These are phyloP conservation scores for Drosophila bocki DNA, from an alignment of 1,140 invertebrate species.

Conservation along the genomic window DNA sequence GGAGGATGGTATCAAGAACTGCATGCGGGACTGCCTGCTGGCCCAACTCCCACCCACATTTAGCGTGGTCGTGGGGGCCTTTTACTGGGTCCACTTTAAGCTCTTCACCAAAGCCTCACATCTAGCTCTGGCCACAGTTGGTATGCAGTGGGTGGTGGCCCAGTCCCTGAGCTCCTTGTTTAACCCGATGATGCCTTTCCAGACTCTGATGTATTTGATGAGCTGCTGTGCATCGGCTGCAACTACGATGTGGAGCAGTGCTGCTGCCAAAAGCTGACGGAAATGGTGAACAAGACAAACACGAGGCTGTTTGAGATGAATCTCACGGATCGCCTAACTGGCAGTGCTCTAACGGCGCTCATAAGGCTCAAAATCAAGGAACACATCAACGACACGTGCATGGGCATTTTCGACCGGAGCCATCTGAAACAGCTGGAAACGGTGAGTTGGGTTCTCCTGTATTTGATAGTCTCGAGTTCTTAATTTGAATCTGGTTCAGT, in stretches of 20 bases:
- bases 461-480: background rate
- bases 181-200: conserved; percentile 12
- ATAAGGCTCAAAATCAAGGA: conserved; percentile 92
- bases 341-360: conserved; percentile 92
- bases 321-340: conserved; percentile 91
- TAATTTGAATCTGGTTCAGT: conserved; percentile 86
- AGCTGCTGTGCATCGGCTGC: conserved; percentile 89
- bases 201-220: conserved; percentile 87
- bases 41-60: conserved; percentile 90
- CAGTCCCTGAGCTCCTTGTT: too few species aligned
- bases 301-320: conserved; percentile 90
- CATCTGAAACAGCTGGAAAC: conserved; percentile 90
- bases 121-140: conserved; percentile 45
- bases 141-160: conserved; percentile 8
- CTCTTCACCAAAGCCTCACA: conserved; percentile 88
- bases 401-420: conserved; percentile 93
- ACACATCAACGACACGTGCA: conserved; percentile 92
- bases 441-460: conserved; percentile 83
- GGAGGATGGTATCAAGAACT: conserved; percentile 31
- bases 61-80: conserved; percentile 89
- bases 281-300: conserved; percentile 92
- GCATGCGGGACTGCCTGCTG: conserved; percentile 88
- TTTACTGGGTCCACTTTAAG: conserved; percentile 92
- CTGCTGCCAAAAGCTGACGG: conserved; percentile 90
- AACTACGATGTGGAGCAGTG: conserved; percentile 89